Evolutionary conservation across 2,797 vertebrate genomes (phyloP).

Genomic region (Diceros bicornis): DNA sequence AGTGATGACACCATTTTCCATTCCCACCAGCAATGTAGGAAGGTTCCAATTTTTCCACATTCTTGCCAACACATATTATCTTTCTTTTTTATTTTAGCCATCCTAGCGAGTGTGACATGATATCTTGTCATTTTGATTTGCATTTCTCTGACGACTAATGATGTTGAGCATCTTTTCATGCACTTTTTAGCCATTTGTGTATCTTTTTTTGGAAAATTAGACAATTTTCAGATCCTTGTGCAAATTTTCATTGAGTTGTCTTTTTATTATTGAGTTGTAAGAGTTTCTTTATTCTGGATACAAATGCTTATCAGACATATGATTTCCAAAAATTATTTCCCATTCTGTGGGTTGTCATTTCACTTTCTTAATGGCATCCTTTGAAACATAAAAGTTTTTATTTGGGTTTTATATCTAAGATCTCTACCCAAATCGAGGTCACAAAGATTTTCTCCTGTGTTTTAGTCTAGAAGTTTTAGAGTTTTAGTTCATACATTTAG

Average conservation of each 20-base stretch:
- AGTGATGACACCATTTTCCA: neutral
- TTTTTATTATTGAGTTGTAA: conserved; percentile 24
- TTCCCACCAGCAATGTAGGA: neutral
- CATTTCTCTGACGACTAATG: conserved; percentile 7
- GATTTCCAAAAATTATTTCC: neutral
- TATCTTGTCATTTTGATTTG: conserved; percentile 11
- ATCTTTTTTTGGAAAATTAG: neutral
- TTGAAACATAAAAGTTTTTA: conserved; percentile 2
- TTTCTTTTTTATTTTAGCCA: neutral
- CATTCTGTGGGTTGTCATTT: neutral
- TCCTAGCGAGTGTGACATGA: neutral
- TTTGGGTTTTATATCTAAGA: conserved; percentile 29
- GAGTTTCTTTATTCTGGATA: neutral
- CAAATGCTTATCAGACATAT: conserved; percentile 31
- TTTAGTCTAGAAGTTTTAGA: conserved; percentile 13
- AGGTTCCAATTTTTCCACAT: neutral
- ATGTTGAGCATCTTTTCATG: neutral
- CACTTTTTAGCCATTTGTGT: neutral
- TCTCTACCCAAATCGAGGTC: neutral
- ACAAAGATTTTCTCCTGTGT: neutral
- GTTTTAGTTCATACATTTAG: neutral
- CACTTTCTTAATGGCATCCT: conserved; percentile 1
- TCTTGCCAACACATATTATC: neutral
- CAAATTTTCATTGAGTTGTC: neutral
- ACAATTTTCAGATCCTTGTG: neutral